Conservation (phyloP, 1,140 invertebrate species). For the Nasonia longicornis region DNA sequence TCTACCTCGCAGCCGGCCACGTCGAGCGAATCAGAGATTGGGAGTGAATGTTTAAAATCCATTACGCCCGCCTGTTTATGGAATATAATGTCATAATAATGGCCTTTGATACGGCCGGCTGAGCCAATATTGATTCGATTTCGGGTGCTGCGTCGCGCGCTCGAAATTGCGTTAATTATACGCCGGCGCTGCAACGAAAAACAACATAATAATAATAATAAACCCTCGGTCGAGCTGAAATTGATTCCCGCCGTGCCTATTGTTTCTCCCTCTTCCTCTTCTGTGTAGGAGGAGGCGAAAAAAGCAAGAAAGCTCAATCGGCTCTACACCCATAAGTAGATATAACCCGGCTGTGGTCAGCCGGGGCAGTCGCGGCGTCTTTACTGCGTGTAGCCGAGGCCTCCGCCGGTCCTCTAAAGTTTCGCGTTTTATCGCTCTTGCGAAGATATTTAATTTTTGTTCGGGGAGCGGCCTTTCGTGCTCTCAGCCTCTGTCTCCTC, state of each 20-base stretch:
- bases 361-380: slow-evolving; percentile 22
- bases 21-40: too few relatives aligned
- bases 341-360: background rate
- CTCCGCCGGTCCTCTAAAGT: slow-evolving; percentile 55
- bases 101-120: background rate
- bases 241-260: background rate
- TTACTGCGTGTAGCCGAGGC: slow-evolving; percentile 46
- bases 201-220: background rate
- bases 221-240: background rate
- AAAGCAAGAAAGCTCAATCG: background rate
- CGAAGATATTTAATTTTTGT: slow-evolving; percentile 64
- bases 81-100: background rate
- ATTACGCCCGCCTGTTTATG: background rate
- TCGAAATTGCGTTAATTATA: background rate
- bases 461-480: slow-evolving; percentile 52
- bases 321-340: background rate
- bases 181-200: background rate
- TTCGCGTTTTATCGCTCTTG: slow-evolving; percentile 61
- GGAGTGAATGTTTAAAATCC: background rate
- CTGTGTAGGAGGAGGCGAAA: background rate
- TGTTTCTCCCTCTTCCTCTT: background rate
- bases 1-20: too few relatives aligned
- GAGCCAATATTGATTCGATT: slow-evolving; percentile 7
- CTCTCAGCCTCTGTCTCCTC: background rate
- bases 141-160: background rate